Evolutionary conservation across 1,140 invertebrate species (phyloP), one percentile per base, ranked within the genome.

Genomic region (Plutomurus gul): DNA sequence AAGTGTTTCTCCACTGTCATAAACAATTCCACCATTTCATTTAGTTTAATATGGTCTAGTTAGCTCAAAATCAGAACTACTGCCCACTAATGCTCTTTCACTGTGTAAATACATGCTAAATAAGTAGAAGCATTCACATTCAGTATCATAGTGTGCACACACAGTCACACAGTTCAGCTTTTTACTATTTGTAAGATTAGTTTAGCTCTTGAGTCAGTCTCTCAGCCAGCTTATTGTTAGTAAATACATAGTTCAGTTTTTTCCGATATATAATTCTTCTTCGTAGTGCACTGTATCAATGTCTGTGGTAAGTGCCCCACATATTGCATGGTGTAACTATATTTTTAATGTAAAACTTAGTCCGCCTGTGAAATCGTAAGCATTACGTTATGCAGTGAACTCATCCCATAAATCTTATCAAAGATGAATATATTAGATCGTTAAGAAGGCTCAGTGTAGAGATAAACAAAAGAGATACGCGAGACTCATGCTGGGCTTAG

Each of bases 341-440:
- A n/a, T n/a, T n/a, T n/a, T n/a, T n/a, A n/a, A n/a, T 51, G 47
- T 51, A 51, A 10, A 22, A 51, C 7, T 3, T 7, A 10, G 47
- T 18, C 20, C 13, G 47, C 47, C 25, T 51, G 47, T 51, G 25
- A 51, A 51, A 51, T 18, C 25, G 18, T 25, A 25, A 51, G 47
- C 47, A 22, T 51, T 51, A 51, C 47, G 25, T 33, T 36, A 65
- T 36, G 13, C 56, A 33, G 13, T 0, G 56, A 65, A 36, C 30
- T 36, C 25, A 65, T 65, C 30, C 27, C 56, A 65, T 65, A 65
- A 65, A 65, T 65, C 56, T 65, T 65, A 65, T 36, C 30, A 33
- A 65, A 65, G 56, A 65, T 65, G 56, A 65, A 65, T 65, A 65
- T 65, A 65, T 65, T 65, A 65, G 56, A 65, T 65, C 56, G 27